A percentile compares a stretch with the other conserved stretches of the same genome.
Conservation (phyloP, 1,140 invertebrate species). For the Semibalanus balanoides region DNA sequence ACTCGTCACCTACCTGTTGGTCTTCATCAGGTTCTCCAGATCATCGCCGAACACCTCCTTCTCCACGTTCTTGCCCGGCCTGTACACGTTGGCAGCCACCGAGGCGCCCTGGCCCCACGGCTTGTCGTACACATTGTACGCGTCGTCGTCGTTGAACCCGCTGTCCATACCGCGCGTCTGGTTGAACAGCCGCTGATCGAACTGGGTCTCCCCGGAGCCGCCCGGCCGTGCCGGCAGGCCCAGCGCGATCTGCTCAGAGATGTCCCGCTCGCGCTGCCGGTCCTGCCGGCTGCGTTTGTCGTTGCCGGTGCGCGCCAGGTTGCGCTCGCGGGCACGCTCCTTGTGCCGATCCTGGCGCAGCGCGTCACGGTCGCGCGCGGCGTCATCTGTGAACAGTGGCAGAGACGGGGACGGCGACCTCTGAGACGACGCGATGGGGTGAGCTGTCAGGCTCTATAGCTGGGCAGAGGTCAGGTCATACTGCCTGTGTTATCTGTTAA, state of each 20-base stretch:
- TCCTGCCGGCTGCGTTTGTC: slow-evolving; percentile 84
- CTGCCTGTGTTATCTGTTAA: too few species aligned
- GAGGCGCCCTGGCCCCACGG: slow-evolving; percentile 71
- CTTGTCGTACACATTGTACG: slow-evolving; percentile 96
- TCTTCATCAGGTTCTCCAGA: slow-evolving; percentile 70
- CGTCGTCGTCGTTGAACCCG: slow-evolving; percentile 95
- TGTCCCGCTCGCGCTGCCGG: slow-evolving; percentile 85
- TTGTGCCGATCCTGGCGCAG: slow-evolving; percentile 77
- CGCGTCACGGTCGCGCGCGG: slow-evolving; percentile 67
- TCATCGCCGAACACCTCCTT: slow-evolving; percentile 84
- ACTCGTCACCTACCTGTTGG: slow-evolving; percentile 46
- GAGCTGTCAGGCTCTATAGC: too few species aligned
- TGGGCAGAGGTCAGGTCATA: too few species aligned
- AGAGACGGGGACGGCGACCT: too few species aligned
- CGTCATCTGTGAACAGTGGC: slow-evolving; percentile 38
- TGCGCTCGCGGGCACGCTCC: slow-evolving; percentile 80
- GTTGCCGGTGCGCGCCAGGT: slow-evolving; percentile 80
- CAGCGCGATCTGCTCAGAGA: slow-evolving; percentile 95
- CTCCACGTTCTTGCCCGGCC: slow-evolving; percentile 76
- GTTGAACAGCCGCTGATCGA: slow-evolving; percentile 93
- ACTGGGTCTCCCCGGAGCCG: slow-evolving; percentile 62
- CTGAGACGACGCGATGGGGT: not conserved
- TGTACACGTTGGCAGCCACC: slow-evolving; percentile 77
- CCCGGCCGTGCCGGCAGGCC: slow-evolving; percentile 73
- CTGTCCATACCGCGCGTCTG: slow-evolving; percentile 88